A percentile compares a stretch with the other conserved stretches of the same genome.
Conservation (phyloP, 2,113 vertebrate species). For the Mus pahari region DNA sequence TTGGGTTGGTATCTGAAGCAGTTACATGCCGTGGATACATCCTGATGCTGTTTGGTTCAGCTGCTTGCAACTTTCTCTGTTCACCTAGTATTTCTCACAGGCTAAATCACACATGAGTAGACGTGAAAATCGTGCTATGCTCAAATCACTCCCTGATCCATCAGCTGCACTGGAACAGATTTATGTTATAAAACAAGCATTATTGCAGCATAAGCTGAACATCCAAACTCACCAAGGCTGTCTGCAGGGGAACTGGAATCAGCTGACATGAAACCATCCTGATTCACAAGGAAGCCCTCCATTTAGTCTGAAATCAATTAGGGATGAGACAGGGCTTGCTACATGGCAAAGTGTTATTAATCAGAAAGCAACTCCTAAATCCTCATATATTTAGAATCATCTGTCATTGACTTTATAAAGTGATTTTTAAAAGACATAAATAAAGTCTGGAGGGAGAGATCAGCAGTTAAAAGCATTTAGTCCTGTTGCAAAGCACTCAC, state of each 20-base stretch:
- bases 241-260: rapidly evolving
- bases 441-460: neutral
- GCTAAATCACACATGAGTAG: constrained; percentile 6
- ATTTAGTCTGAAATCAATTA: neutral
- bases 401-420: neutral
- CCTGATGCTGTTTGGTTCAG: neutral
- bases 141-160: constrained; percentile 6
- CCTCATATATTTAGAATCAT: neutral
- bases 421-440: neutral
- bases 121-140: constrained; percentile 37
- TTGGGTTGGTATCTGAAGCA: rapidly evolving
- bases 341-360: neutral
- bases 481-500: neutral
- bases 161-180: constrained; percentile 8
- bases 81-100: neutral
- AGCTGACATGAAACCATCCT: neutral
- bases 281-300: neutral
- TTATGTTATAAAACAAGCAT: neutral
- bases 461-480: neutral
- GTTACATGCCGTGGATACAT: rapidly evolving
- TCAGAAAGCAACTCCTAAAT: neutral
- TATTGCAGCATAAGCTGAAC: neutral
- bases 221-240: neutral
- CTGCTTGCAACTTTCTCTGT: neutral
- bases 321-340: neutral